phyloP scores from a whole-genome alignment of 2,113 vertebrate genomes.

The Pteruthius melanotis region DNA sequence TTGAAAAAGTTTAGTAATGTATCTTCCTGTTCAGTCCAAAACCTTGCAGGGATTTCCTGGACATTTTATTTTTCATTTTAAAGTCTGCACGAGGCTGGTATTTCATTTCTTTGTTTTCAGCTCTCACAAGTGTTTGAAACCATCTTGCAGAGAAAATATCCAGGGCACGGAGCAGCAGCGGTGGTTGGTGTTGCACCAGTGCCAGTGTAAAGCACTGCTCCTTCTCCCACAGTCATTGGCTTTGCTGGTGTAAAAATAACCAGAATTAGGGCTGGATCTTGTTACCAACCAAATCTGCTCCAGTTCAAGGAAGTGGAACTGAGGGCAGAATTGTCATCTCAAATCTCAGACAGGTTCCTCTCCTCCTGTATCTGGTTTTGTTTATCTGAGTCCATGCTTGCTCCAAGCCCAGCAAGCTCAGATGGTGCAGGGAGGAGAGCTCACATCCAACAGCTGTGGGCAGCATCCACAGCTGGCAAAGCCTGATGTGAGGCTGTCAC shows the following conservation, averaged over 20 bases:
- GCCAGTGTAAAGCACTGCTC: slow-evolving; percentile 27
- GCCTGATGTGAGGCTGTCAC: fast-evolving
- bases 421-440: neutral
- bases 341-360: slow-evolving; percentile 9
- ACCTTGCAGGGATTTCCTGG: slow-evolving; percentile 43
- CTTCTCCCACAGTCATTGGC: neutral
- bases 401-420: neutral
- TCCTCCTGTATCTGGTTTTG: neutral
- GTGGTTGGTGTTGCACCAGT: neutral
- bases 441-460: neutral
- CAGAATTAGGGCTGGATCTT: neutral
- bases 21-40: slow-evolving; percentile 42
- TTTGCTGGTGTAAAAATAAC: slow-evolving; percentile 40
- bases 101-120: slow-evolving; percentile 40
- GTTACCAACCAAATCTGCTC: slow-evolving; percentile 15
- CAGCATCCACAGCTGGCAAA: neutral
- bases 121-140: neutral
- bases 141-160: neutral
- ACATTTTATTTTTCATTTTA: slow-evolving; percentile 41
- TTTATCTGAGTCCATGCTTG: neutral
- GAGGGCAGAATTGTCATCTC: slow-evolving; percentile 18
- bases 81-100: neutral
- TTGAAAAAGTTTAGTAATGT: slow-evolving; percentile 20
- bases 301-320: neutral
- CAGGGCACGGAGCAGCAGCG: neutral